Percentiles rank a stretch among this genome's conserved stretches.
These are phyloP conservation scores for Nephrotoma flavescens DNA, from an alignment of 2,888 invertebrate species.

Conservation along the genomic window DNA sequence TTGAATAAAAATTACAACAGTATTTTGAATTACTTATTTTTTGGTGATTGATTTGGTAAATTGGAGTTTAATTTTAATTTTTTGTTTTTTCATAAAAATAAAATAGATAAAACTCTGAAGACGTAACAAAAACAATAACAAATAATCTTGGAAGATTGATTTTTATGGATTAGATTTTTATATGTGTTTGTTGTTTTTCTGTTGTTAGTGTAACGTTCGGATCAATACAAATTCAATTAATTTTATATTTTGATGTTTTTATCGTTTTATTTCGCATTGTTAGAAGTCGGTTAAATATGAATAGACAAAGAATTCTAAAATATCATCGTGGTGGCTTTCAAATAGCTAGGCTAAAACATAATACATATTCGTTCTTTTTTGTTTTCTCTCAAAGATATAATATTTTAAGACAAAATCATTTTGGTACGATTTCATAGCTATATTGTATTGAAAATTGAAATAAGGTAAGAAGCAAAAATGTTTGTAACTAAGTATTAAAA, in stretches of 20 bases:
- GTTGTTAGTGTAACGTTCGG: neutral
- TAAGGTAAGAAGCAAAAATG: neutral
- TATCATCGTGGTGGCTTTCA: neutral
- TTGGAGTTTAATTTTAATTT: neutral
- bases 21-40: neutral
- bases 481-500: neutral
- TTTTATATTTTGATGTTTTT: neutral
- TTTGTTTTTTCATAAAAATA: neutral
- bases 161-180: neutral
- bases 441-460: neutral
- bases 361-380: neutral
- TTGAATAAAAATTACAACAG: neutral
- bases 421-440: neutral
- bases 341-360: neutral
- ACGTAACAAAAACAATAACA: neutral
- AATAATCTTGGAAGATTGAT: neutral
- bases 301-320: neutral
- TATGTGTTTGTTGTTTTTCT: neutral
- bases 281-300: neutral
- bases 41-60: neutral
- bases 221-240: neutral
- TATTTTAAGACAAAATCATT: neutral
- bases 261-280: neutral
- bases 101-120: neutral
- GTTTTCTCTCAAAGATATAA: neutral